These are phyloP conservation scores for Oxystoma pomonae DNA, from an alignment of 2,888 invertebrate species.

Conservation along the genomic window DNA sequence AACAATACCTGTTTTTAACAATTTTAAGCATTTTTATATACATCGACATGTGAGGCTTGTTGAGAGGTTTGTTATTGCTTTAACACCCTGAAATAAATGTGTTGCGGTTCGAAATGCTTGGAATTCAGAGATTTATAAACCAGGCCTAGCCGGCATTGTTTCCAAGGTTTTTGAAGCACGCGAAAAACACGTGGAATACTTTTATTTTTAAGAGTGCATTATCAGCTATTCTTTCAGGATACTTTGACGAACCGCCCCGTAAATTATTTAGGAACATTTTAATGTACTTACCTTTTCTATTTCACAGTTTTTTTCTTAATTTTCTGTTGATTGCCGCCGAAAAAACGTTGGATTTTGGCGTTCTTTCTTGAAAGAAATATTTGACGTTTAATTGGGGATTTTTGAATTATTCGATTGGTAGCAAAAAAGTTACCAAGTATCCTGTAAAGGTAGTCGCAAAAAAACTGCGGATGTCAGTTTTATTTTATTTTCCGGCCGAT, in stretches of 20 bases:
- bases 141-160: not conserved
- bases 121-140: no score
- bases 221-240: no score
- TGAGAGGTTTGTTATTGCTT: no score
- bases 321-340: constrained; percentile 16
- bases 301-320: constrained; percentile 3
- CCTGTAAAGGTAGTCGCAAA: no score
- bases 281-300: not conserved
- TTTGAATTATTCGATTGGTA: not conserved
- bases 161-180: not conserved
- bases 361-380: constrained; percentile 14
- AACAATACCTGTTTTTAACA: no score
- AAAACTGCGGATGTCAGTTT: no score
- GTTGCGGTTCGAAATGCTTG: no score
- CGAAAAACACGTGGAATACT: not conserved
- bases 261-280: not conserved
- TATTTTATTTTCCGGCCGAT: no score
- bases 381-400: constrained; percentile 11
- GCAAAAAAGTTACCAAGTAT: not conserved
- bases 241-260: no score
- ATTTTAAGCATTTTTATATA: no score
- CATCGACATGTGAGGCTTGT: no score
- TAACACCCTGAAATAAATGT: no score
- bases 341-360: constrained; percentile 16
- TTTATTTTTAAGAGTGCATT: not conserved